These are phyloP conservation scores for Pantherophis alleghaniensis DNA, from an alignment of 2,797 vertebrate species.

Conservation along the genomic window DNA sequence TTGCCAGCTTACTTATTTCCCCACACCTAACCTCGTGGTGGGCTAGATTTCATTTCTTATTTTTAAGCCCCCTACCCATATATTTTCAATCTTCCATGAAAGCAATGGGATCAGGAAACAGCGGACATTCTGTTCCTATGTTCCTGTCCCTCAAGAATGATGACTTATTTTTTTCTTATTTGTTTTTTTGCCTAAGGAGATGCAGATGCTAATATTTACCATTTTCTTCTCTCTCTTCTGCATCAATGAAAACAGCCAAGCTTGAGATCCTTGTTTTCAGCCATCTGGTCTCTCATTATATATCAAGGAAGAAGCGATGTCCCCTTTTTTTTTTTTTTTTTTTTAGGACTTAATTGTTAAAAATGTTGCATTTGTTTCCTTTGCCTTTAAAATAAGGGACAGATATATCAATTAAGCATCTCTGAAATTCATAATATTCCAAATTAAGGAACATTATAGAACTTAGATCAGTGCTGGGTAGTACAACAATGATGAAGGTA, in stretches of 20 bases:
- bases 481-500: neutral
- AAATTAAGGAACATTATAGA: conserved; percentile 25
- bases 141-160: conserved; percentile 51
- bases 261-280: conserved; percentile 49
- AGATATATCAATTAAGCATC: conserved; percentile 23
- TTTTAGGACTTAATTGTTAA: conserved; percentile 39
- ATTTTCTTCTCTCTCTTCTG: conserved; percentile 47
- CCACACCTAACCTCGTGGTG: conserved; percentile 45
- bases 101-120: conserved; percentile 55
- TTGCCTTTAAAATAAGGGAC: neutral
- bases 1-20: conserved; percentile 35
- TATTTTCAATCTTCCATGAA: conserved; percentile 54
- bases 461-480: neutral
- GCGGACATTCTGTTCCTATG: conserved; percentile 36
- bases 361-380: neutral
- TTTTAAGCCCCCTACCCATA: conserved; percentile 44
- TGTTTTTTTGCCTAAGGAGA: conserved; percentile 43
- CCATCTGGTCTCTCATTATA: conserved; percentile 57
- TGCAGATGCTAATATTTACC: conserved; percentile 27
- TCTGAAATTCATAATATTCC: conserved; percentile 23
- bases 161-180: conserved; percentile 52
- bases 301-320: conserved; percentile 39
- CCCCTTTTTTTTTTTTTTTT: neutral
- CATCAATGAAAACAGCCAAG: conserved; percentile 46
- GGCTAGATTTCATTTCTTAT: neutral